Conservation (phyloP, 2,888 invertebrate species). For the Hetaerina titia region DNA sequence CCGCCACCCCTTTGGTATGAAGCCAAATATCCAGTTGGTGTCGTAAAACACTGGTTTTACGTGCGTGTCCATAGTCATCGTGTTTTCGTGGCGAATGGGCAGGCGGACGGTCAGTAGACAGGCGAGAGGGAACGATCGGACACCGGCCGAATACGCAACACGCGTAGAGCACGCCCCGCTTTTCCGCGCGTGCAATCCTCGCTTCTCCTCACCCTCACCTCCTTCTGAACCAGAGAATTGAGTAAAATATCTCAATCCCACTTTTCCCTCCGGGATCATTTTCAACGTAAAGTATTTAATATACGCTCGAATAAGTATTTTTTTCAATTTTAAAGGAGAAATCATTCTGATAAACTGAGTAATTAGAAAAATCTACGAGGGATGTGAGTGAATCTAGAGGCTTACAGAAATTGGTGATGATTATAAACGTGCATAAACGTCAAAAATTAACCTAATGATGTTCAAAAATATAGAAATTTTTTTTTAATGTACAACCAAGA, state of each 20-base stretch:
- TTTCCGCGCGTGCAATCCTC: not conserved
- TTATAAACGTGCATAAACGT: no score
- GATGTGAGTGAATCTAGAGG: no score
- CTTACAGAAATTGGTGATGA: no score
- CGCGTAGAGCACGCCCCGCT: not conserved
- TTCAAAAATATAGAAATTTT: no score
- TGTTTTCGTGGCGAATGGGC: not conserved
- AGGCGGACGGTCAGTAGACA: not conserved
- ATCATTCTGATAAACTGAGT: no score
- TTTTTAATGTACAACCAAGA: no score
- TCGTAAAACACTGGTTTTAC: conserved; percentile 31
- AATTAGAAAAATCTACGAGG: no score
- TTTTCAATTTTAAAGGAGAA: no score
- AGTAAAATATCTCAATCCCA: not conserved
- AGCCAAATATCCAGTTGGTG: conserved; percentile 31
- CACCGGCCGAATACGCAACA: not conserved
- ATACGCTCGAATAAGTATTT: no score
- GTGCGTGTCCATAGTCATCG: conserved; percentile 12
- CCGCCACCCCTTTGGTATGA: not conserved
- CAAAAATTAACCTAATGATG: no score
- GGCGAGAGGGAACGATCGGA: conserved; percentile 1
- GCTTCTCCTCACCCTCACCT: no score
- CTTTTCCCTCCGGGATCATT: not conserved
- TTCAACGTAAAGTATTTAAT: not conserved
- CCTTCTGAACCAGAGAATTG: no score